phyloP scores from a whole-genome alignment of 1,140 invertebrate genomes.

The Coptotermes formosanus region DNA sequence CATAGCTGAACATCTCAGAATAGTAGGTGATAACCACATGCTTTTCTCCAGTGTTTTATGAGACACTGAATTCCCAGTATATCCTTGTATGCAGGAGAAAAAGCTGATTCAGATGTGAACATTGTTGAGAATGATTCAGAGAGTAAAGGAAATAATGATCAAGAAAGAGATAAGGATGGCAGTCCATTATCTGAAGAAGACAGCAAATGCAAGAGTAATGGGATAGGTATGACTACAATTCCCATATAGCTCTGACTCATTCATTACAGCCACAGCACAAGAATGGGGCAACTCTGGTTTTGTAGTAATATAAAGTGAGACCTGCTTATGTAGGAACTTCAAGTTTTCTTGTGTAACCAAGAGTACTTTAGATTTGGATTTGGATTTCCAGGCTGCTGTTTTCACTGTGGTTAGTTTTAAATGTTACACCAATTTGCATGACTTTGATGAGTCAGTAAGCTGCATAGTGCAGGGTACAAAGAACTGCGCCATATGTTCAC shows the following conservation, averaged over 20 bases:
- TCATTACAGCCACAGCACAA: too few relatives aligned
- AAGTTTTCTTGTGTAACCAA: too few relatives aligned
- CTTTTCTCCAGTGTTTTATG: background rate
- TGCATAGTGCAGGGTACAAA: too few relatives aligned
- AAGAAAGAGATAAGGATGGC: conserved; percentile 26
- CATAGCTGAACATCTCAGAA: background rate
- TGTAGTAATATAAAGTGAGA: too few relatives aligned
- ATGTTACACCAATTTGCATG: too few relatives aligned
- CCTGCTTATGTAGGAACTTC: too few relatives aligned
- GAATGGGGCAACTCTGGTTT: background rate
- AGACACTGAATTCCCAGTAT: background rate
- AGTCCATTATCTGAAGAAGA: conserved; percentile 26
- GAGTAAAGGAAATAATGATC: conserved; percentile 26
- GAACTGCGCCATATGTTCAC: too few relatives aligned
- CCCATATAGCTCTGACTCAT: background rate
- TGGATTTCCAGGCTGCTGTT: too few relatives aligned
- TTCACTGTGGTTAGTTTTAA: too few relatives aligned
- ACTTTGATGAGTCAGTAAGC: too few relatives aligned
- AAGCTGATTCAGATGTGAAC: conserved; percentile 40
- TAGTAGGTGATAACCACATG: too few relatives aligned
- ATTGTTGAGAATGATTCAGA: conserved; percentile 34
- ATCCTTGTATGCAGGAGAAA: background rate
- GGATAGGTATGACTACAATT: conserved; percentile 28
- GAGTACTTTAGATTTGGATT: too few relatives aligned
- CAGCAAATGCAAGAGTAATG: conserved; percentile 31